Conservation (phyloP, 1,140 invertebrate species). For the Bactericera cockerelli region DNA sequence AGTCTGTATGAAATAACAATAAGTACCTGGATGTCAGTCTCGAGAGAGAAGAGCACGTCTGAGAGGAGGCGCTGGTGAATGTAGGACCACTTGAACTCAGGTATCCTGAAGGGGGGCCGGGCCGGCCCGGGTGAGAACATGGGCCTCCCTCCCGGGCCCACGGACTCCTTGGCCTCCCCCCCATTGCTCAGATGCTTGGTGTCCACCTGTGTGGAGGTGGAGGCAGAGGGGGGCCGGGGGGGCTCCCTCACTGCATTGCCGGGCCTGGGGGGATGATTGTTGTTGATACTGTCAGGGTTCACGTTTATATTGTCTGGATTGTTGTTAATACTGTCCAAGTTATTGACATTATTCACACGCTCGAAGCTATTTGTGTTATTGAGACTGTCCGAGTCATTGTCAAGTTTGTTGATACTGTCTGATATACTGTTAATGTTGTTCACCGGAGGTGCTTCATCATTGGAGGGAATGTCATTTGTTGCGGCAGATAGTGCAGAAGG, state of each 20-base stretch:
- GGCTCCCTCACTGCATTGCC: not conserved
- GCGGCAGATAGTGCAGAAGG: too few relatives aligned
- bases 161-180: constrained; percentile 11
- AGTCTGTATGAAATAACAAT: too few relatives aligned
- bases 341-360: too few relatives aligned
- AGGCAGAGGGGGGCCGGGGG: constrained; percentile 25
- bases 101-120: constrained; percentile 92
- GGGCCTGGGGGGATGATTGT: not conserved
- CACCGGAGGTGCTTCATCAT: too few relatives aligned
- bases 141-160: constrained; percentile 35
- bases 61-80: constrained; percentile 93
- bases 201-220: constrained; percentile 62
- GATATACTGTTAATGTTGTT: too few relatives aligned
- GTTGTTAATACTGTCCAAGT: too few relatives aligned
- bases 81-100: constrained; percentile 98
- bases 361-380: too few relatives aligned
- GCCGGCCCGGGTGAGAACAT: constrained; percentile 93
- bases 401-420: too few relatives aligned
- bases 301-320: too few relatives aligned
- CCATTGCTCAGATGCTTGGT: constrained; percentile 58
- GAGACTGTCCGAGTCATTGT: too few relatives aligned
- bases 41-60: constrained; percentile 91
- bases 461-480: too few relatives aligned
- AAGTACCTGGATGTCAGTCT: constrained; percentile 94
- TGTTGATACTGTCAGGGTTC: not conserved